Percentiles rank a stretch among this genome's conserved stretches.
phyloP scores from a whole-genome alignment of 2,797 vertebrate species.

The Sternarchorhynchus goeldii region DNA sequence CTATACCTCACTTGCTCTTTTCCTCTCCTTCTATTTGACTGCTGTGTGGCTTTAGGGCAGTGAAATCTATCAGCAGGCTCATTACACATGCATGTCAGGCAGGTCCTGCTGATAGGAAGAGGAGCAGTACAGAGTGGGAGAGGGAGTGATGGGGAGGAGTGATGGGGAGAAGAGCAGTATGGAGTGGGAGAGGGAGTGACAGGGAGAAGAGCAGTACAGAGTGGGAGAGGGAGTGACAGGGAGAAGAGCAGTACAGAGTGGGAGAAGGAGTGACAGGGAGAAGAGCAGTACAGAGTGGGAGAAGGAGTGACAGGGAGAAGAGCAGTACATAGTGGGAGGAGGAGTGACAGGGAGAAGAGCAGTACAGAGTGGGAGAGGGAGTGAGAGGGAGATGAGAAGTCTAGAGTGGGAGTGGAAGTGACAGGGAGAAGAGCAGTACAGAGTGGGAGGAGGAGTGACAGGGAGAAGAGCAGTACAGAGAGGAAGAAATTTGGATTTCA shows the following conservation, averaged over 20 bases:
- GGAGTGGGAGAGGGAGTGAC: neutral
- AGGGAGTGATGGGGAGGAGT: neutral
- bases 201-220: neutral
- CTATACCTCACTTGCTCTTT: neutral
- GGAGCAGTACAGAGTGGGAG: neutral
- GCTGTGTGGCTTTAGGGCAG: neutral
- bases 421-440: too few relatives aligned
- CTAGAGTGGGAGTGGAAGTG: too few relatives aligned
- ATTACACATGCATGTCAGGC: slow-evolving; percentile 18
- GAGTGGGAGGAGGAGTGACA: too few relatives aligned
- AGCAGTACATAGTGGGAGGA: neutral
- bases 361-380: too few relatives aligned
- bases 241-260: too few relatives aligned
- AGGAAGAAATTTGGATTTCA: neutral
- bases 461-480: neutral
- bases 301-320: too few relatives aligned
- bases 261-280: neutral
- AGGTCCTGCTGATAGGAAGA: slow-evolving; percentile 9
- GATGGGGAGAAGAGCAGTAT: neutral
- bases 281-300: neutral
- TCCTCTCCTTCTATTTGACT: slow-evolving; percentile 9
- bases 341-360: too few relatives aligned
- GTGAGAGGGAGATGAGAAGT: too few relatives aligned
- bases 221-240: neutral
- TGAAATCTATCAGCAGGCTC: neutral